Base-by-base conservation (phyloP, 2,888 invertebrate species). In the Cheilosia vernalis region DNA sequence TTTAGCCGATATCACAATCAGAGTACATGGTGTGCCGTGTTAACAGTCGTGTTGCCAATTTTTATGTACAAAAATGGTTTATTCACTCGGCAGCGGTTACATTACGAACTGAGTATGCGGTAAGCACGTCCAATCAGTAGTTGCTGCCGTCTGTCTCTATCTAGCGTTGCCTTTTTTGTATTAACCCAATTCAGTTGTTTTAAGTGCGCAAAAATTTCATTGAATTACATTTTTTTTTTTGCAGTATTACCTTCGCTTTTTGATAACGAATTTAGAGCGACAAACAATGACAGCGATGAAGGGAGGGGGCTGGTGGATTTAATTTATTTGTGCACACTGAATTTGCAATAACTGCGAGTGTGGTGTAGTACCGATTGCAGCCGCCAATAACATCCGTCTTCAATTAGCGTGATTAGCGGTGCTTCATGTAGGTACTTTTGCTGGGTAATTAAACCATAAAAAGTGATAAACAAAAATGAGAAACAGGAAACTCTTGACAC, bases 181-280 rank as follows among this genome's bases (percentile, higher is more conserved):
- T 63, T 61, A 70, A 61, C 78, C 69, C 63, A 78, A 63, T 78
- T 78, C 13, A 19, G 51, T 13, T 44, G 79, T 64, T 79, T 76
- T 44, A 53, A 79, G 79, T 74, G 79, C 69, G 73, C 73, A 63
- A 78, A 21, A 79, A 73, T 53, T 69, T 79, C 74, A 74, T 53
- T 76, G 63, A 79, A 7, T 7, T 6, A 27, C 27, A 27, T 27
- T 27, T 60, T n/a, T 13, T 63, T 64, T 51, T 47, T 76, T 33
- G 66, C 2, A 33, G 21, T 37, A 24, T 60, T 49, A 44, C 67
- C 37, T 67, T 77, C 53, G 53, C 40, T 60, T 30, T 72, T 63
- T 69, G 77, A 69, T 77, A 77, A 61, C 67, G 60, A 53, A 69
- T 69, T 61, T 74, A 53, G 67, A 77, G 77, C 67, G 58, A 24